Percentiles rank a stretch among this genome's conserved stretches.
phyloP scores from a whole-genome alignment of 2,888 invertebrate genomes.

The Idaea dimidiata region DNA sequence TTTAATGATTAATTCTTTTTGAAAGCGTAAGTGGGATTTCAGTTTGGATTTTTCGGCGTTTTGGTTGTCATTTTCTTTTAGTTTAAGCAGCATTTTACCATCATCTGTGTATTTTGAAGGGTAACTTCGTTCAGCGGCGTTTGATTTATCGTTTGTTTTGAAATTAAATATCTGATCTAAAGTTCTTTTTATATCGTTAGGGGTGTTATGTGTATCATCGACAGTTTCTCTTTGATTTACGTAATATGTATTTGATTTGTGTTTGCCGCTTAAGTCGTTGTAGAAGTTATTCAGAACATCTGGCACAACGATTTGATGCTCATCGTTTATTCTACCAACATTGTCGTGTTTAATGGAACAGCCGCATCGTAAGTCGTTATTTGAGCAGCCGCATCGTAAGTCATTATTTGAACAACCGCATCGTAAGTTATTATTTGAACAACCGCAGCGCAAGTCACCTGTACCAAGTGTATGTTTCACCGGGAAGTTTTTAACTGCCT shows the following conservation, averaged over 20 bases:
- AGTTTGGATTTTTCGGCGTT: background rate
- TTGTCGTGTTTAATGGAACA: background rate
- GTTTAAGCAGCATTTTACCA: background rate
- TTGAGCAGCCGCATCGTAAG: background rate
- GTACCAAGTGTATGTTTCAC: background rate
- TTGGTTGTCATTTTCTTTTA: too few relatives aligned
- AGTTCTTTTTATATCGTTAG: background rate
- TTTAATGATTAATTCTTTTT: background rate
- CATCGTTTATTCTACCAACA: background rate
- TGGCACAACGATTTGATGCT: background rate
- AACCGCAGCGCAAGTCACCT: background rate
- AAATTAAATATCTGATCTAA: background rate
- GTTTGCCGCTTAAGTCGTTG: background rate
- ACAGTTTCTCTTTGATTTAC: background rate
- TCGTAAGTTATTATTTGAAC: background rate
- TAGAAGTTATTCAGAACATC: background rate
- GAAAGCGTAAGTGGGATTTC: background rate
- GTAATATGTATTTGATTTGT: background rate
- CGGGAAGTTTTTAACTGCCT: too few relatives aligned
- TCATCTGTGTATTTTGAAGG: background rate
- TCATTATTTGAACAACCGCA: background rate
- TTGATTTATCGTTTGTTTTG: background rate
- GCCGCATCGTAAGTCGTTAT: background rate
- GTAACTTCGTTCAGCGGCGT: background rate
- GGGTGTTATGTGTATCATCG: background rate